Evolutionary conservation across 2,113 vertebrate genomes (phyloP), one percentile per base, ranked within the genome.

Genomic region (Pseudopodoces humilis): DNA sequence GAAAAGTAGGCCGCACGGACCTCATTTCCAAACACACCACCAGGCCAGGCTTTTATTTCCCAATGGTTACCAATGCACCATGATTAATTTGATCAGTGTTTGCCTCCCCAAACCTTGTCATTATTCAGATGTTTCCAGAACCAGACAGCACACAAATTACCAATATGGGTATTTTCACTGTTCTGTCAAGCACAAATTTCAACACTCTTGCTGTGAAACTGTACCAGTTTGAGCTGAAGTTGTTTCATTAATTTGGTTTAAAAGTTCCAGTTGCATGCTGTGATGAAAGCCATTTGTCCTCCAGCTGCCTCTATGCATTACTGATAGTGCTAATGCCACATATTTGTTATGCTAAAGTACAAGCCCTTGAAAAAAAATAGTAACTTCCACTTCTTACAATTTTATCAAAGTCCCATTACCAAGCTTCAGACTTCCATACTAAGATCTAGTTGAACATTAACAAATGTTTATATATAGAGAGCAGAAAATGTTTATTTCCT

Each of bases 1-100:
- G 25, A 37, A 43, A 5, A 0, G 3, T 3, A 7, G 22, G 9
- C 8, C 41, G 13, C 2, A 2, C 0, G 5, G 12, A 28, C 33
- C 78, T 11, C 30, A 11, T 22, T 49, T 31, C 41, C 49, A 41
- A 59, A n/a, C 3, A 25, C 15, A 13, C 0, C 0, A 11, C 9
- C 16, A 21, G 28, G 19, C 22, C 23, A 37, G 13, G 47, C 27
- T 69, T 80, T 53, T 39, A 53, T 21, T 33, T 53, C 60, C 68
- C 4, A 11, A 9, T 4, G 8, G 31, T n/a, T 81, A 65, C 43
- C 74, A 60, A 52, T 0, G 1, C 23, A 53, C 5, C 11, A 6
- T 1, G 17, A 55, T 41, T 65, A 35, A 55, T 37, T 15, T 33
- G 11, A 52, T 13, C 46, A 19, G 17, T 6, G 69, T 47, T 64